Conservation (phyloP, 2,113 vertebrate genomes). For the Anguilla rostrata region DNA sequence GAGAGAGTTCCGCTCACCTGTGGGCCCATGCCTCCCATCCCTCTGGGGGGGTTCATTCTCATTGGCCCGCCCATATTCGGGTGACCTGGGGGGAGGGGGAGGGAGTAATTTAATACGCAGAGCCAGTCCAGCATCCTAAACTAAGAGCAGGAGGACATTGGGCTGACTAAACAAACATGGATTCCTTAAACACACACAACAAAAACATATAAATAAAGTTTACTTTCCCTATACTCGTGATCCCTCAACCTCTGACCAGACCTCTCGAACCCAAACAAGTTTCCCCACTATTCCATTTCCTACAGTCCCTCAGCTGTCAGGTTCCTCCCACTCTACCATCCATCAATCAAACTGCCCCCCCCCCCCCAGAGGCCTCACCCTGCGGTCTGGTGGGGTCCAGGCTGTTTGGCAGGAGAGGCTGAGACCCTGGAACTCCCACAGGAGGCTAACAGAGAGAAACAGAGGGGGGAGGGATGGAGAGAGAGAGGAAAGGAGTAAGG, state of each 20-base stretch:
- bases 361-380: constrained; percentile 61
- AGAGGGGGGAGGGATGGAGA: background rate
- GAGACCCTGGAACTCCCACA: constrained; percentile 82
- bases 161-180: too few species aligned
- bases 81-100: constrained; percentile 57
- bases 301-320: too few species aligned
- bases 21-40: constrained; percentile 80
- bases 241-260: too few species aligned
- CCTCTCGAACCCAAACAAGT: too few species aligned
- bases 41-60: constrained; percentile 84
- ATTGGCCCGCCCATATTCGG: constrained; percentile 80
- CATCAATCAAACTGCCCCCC: background rate
- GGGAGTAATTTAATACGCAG: background rate
- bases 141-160: too few species aligned
- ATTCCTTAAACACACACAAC: too few species aligned
- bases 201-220: too few species aligned
- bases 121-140: background rate
- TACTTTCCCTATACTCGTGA: too few species aligned
- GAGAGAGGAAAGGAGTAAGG: background rate
- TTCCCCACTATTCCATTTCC: background rate
- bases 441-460: constrained; percentile 69
- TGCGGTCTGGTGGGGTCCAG: constrained; percentile 83
- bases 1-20: constrained; percentile 69
- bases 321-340: background rate
- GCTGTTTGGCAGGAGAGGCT: constrained; percentile 81